Evolutionary conservation across 2,888 invertebrate species (phyloP), one percentile per base, ranked within the genome.

Genomic region (Gibbula magus): DNA sequence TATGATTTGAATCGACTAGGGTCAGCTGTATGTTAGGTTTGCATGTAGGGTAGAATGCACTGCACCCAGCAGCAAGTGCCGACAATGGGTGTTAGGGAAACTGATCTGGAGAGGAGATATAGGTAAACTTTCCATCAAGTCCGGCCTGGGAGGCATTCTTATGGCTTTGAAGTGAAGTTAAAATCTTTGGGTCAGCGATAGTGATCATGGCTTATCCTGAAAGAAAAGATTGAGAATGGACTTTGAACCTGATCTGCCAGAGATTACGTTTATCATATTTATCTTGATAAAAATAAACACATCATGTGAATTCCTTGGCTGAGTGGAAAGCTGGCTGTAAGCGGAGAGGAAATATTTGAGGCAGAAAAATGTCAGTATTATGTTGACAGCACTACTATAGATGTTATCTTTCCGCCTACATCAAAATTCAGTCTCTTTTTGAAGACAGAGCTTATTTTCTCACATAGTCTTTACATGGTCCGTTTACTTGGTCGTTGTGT

Each of bases 211-310:
- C 61, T 61, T 61, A 61, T 61, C 61, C 61, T 29, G 29, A 61
- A 61, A 61, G 61, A 61, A 61, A 61, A 61, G 61, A 61, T 61
- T 61, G 61, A 61, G 61, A 61, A 61, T 61, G 61, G 61, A 61
- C 61, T 61, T 61, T 61, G 61, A 61, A 61, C 61, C 61, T 61
- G 61, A 61, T 61, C 61, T 8, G 61, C 29, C 61, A 61, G 61
- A 61, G 61, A 61, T 61, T 61, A 61, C 61, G 29, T 61, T 61
- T 61, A 61, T 61, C 61, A 61, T 61, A 61, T 61, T 61, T 61
- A 61, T 61, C 61, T 61, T 18, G 61, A 61, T 61, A 25, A 61
- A 61, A 61, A 61, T 61, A 61, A 61, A 61, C 61, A 61, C 61
- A 61, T 61, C 61, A 25, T 61, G 61, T 61, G 61, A 61, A 61